phyloP scores from a whole-genome alignment of 2,113 vertebrate species.

The Isurus oxyrinchus region DNA sequence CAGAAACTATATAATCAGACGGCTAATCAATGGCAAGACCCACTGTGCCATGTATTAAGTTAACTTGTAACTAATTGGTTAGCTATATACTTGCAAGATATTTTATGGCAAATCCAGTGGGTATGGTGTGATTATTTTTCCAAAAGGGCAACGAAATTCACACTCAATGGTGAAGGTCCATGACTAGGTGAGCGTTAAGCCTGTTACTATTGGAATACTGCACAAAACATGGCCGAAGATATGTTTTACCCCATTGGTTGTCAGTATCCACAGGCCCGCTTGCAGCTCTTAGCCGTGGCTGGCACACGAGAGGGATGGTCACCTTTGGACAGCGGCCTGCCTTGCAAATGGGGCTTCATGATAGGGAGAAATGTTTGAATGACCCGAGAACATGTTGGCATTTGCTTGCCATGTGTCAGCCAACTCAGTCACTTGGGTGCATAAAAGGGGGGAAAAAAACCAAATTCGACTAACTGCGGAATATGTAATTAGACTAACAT shows the following conservation, averaged over 20 bases:
- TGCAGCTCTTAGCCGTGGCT: no score
- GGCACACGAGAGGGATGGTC: no score
- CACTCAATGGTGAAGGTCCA: not conserved
- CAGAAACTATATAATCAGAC: not conserved
- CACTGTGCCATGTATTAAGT: not conserved
- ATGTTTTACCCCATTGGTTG: not conserved
- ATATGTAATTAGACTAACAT: no score
- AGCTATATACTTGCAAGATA: not conserved
- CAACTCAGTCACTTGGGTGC: not conserved
- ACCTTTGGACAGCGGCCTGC: not conserved
- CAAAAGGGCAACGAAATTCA: not conserved
- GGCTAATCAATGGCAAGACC: not conserved
- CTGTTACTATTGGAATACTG: not conserved
- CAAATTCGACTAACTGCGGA: not conserved
- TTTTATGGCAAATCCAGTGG: not conserved
- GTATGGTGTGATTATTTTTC: not conserved
- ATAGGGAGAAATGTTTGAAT: not conserved
- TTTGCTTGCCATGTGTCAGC: not conserved
- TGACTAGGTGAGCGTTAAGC: not conserved
- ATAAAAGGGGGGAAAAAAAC: no score
- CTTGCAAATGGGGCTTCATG: not conserved
- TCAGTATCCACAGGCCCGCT: not conserved
- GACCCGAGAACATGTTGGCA: not conserved
- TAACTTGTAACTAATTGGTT: not conserved
- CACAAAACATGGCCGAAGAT: not conserved